Percentiles rank a stretch among this genome's conserved stretches.
Evolutionary conservation across 2,888 invertebrate genomes (phyloP).

Genomic region (Orchesella flavescens): DNA sequence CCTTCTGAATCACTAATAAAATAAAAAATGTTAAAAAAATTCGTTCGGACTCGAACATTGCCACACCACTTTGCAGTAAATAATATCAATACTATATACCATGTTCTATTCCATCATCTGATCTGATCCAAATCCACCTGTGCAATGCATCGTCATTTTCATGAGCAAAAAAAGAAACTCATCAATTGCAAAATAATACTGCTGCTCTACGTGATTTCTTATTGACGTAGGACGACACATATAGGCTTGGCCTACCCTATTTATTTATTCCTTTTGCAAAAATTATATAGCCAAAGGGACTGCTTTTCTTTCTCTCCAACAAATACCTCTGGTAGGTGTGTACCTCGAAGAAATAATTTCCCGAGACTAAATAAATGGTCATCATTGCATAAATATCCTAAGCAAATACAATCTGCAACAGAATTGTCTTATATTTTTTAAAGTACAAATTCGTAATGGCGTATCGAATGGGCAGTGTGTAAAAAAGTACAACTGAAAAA

Average conservation of each 20-base stretch:
- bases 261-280: background rate
- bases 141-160: too few relatives aligned
- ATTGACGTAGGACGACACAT: constrained; percentile 38
- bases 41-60: background rate
- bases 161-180: too few relatives aligned
- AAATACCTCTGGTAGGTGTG: background rate
- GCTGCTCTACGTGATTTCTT: constrained; percentile 22
- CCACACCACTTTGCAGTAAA: constrained; percentile 27
- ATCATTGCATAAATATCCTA: background rate
- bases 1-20: too few relatives aligned
- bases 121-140: too few relatives aligned
- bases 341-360: background rate
- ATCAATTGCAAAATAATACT: constrained; percentile 8
- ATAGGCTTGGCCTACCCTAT: background rate
- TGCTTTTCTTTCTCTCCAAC: background rate
- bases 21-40: constrained; percentile 42
- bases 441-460: too few relatives aligned
- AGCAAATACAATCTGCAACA: too few relatives aligned
- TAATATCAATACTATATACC: background rate
- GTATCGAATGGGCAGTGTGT: too few relatives aligned
- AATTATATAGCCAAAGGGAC: constrained; percentile 2
- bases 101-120: too few relatives aligned
- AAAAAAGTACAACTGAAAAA: too few relatives aligned
- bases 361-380: background rate
- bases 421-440: too few relatives aligned